Evolutionary conservation across 2,797 vertebrate genomes (phyloP).

Genomic region (Parauchenoglanis punctatus): DNA sequence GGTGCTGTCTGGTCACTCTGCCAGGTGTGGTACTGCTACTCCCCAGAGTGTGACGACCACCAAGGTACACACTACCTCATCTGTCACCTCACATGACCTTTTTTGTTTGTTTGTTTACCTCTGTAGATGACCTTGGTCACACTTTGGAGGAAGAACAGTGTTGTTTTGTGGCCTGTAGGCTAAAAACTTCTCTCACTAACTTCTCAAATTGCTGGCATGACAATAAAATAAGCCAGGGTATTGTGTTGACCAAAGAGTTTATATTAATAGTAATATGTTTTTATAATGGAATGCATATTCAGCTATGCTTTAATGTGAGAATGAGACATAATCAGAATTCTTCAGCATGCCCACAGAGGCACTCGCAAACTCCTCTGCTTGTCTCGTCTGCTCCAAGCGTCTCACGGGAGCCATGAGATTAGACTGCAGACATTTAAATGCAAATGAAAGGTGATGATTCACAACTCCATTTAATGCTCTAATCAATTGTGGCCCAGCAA

Average conservation of each 20-base stretch:
- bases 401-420: slow-evolving; percentile 51
- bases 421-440: slow-evolving; percentile 66
- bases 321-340: slow-evolving; percentile 37
- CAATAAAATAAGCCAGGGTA: slow-evolving; percentile 5
- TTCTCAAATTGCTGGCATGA: background rate
- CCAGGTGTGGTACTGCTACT: slow-evolving; percentile 39
- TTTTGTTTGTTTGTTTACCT: slow-evolving; percentile 9
- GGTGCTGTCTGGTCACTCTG: slow-evolving; percentile 46
- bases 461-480: slow-evolving; percentile 64
- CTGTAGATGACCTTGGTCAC: slow-evolving; percentile 47
- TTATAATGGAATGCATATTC: slow-evolving; percentile 22
- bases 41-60: slow-evolving; percentile 47
- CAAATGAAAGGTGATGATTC: slow-evolving; percentile 69
- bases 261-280: slow-evolving; percentile 29
- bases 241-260: slow-evolving; percentile 17
- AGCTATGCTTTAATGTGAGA: slow-evolving; percentile 19
- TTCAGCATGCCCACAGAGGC: slow-evolving; percentile 12
- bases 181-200: slow-evolving; percentile 13
- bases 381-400: slow-evolving; percentile 48
- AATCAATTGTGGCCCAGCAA: slow-evolving; percentile 63
- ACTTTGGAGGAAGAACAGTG: slow-evolving; percentile 40
- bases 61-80: slow-evolving; percentile 46
- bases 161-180: slow-evolving; percentile 37
- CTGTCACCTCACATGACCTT: slow-evolving; percentile 52
- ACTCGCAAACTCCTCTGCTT: slow-evolving; percentile 37